Conservation (phyloP, 2,113 vertebrate genomes). For the Coregonus clupeaformis region DNA sequence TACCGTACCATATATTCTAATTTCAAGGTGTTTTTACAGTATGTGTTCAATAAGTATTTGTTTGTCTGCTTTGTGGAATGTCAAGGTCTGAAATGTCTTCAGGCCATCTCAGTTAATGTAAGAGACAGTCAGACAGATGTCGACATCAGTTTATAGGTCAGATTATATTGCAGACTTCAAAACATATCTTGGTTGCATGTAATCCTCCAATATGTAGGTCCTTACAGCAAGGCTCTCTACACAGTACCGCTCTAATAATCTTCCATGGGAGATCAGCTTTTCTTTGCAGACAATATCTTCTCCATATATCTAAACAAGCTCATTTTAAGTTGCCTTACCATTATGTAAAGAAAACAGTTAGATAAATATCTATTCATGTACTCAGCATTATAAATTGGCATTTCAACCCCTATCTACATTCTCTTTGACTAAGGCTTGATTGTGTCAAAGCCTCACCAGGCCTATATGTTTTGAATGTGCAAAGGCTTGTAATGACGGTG, state of each 20-base stretch:
- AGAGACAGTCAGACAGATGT: slow-evolving; percentile 24
- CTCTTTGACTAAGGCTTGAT: slow-evolving; percentile 1
- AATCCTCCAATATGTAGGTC: slow-evolving; percentile 34
- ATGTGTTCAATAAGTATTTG: slow-evolving; percentile 24
- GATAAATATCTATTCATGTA: slow-evolving; percentile 8
- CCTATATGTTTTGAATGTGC: slow-evolving; percentile 21
- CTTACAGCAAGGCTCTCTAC: slow-evolving; percentile 25
- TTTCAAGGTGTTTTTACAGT: slow-evolving; percentile 45
- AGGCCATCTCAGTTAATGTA: slow-evolving; percentile 33
- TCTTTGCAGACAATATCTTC: slow-evolving; percentile 44
- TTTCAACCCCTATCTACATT: neutral
- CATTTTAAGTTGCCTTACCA: slow-evolving; percentile 54
- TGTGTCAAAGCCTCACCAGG: neutral
- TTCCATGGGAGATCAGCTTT: slow-evolving; percentile 41
- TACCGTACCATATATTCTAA: slow-evolving; percentile 57
- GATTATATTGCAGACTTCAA: slow-evolving; percentile 24
- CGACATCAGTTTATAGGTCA: slow-evolving; percentile 14
- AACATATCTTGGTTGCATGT: slow-evolving; percentile 35
- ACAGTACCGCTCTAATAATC: slow-evolving; percentile 21
- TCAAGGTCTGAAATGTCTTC: slow-evolving; percentile 35
- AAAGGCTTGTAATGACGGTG: neutral
- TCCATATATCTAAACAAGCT: slow-evolving; percentile 43
- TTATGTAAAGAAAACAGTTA: slow-evolving; percentile 35
- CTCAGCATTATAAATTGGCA: neutral
- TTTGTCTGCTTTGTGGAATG: slow-evolving; percentile 54